Evolutionary conservation across 2,888 invertebrate genomes (phyloP), one percentile per base, ranked within the genome.

Genomic region (Calameuta idolon): DNA sequence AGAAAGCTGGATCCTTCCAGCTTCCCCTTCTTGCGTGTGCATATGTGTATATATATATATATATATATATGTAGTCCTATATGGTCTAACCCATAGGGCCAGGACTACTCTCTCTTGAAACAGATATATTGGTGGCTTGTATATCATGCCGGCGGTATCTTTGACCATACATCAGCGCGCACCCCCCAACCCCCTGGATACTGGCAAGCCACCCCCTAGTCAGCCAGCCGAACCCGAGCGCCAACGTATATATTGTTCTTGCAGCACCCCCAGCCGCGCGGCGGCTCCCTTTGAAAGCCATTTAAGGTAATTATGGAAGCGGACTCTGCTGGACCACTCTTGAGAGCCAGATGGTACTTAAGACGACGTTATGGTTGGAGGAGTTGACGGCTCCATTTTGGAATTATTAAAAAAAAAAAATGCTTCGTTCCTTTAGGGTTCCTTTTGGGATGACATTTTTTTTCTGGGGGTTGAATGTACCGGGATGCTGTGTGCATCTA

Each of bases 131-230:
- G 31, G 69, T 69, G 35, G 76, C 76, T 73, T 73, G 76, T 76
- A 76, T 69, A 78, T 76, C 78, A 76, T 76, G 78, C 73, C 35
- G 76, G 76, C 77, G 81, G 83, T 84, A 84, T 84, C 83, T 84
- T 78, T 79, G 81, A 81, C 83, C 83, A 84, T 84, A 83, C 81
- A 84, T 84, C 83, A 84, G 78, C 79, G 79, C 80, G 79, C 80
- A 82, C 77, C 83, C 83, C 83, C 69, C 69, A 31, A 15, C 33
- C 75, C 74, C 35, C 69, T 31, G 74, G 55, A 69, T 55, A 55
- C 34, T 73, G 37, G 30, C 35, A 73, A 78, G 75, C 75, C n/a
- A 75, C 23, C 34, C 77, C 77, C 71, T 69, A 31, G 73, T 73
- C 75, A 77, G 31, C 75, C 69, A 30, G 68, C 15, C 37, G 34